A percentile compares a stretch with the other conserved stretches of the same genome.
These are phyloP conservation scores for Malacoctenus gilli DNA, from an alignment of 2,797 vertebrate genomes.

Conservation along the genomic window DNA sequence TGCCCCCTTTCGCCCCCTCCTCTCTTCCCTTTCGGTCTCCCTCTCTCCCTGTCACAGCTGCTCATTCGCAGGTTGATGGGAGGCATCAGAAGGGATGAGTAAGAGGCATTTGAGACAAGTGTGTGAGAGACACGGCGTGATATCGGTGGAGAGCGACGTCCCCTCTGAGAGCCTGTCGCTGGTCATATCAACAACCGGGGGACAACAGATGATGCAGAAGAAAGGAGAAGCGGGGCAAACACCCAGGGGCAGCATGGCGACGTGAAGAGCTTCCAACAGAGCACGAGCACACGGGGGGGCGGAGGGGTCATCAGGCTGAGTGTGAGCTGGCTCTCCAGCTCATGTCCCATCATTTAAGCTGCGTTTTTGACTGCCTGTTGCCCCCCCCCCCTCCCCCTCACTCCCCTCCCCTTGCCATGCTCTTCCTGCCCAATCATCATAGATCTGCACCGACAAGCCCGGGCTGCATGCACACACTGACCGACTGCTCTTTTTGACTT, in stretches of 20 bases:
- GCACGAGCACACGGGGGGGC: constrained; percentile 18
- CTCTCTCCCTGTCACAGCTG: constrained; percentile 72
- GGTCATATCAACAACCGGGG: constrained; percentile 61
- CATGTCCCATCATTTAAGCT: constrained; percentile 73
- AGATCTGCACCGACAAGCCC: constrained; percentile 83
- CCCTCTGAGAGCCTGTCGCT: constrained; percentile 66
- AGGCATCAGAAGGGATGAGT: constrained; percentile 77
- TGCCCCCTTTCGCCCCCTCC: constrained; percentile 62
- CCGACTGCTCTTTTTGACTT: constrained; percentile 97
- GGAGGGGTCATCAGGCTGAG: constrained; percentile 62
- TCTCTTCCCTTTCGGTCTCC: constrained; percentile 49
- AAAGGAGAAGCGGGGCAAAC: constrained; percentile 57
- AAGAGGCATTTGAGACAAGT: constrained; percentile 71
- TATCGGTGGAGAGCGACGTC: constrained; percentile 61
- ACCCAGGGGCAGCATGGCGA: constrained; percentile 63
- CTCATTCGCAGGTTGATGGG: constrained; percentile 76
- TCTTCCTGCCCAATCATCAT: constrained; percentile 45
- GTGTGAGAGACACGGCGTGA: constrained; percentile 68
- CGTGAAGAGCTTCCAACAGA: constrained; percentile 38
- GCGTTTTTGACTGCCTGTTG: constrained; percentile 62
- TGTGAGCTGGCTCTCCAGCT: constrained; percentile 66
- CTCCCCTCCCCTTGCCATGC: constrained; percentile 32
- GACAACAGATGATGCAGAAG: constrained; percentile 65
- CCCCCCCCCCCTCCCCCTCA: constrained; percentile 39
- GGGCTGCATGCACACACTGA: constrained; percentile 85